Conservation (phyloP, 2,888 invertebrate species). For the Drosophila eohydei region DNA sequence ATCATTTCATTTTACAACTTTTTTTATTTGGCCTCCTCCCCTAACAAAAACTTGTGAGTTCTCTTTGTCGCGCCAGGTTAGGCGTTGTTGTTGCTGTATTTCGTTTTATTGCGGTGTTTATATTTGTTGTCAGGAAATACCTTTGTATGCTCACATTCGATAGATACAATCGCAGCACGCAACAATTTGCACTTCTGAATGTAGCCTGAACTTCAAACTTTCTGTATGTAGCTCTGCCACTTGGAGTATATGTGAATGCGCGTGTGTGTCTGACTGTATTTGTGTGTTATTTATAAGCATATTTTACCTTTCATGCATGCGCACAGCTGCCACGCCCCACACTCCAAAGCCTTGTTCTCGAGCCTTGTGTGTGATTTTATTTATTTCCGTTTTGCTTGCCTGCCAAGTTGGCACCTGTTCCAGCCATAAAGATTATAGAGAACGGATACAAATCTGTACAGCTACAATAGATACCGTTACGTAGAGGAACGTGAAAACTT, state of each 20-base stretch:
- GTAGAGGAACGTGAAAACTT: slow-evolving; percentile 57
- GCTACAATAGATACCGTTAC: slow-evolving; percentile 43
- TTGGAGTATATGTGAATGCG: slow-evolving; percentile 4
- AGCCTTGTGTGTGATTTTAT: slow-evolving; percentile 62
- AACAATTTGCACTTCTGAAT: slow-evolving; percentile 81
- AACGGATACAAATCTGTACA: slow-evolving; percentile 69
- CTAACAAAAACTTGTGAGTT: slow-evolving; percentile 25
- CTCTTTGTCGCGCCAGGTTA: slow-evolving; percentile 47
- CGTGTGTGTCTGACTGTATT: slow-evolving; percentile 16
- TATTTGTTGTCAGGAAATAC: slow-evolving; percentile 79
- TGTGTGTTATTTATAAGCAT: slow-evolving; percentile 67
- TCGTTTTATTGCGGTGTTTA: slow-evolving; percentile 72
- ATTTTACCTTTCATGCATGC: slow-evolving; percentile 79
- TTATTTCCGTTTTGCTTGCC: slow-evolving; percentile 62
- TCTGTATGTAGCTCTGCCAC: slow-evolving; percentile 21
- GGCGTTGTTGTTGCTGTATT: slow-evolving; percentile 34
- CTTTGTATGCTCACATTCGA: slow-evolving; percentile 69
- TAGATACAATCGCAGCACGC: slow-evolving; percentile 79
- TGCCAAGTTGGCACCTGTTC: slow-evolving; percentile 62
- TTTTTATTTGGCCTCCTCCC: slow-evolving; percentile 49
- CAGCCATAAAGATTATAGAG: slow-evolving; percentile 57
- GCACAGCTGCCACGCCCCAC: slow-evolving; percentile 36
- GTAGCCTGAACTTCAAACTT: slow-evolving; percentile 71
- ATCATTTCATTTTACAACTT: slow-evolving; percentile 79
- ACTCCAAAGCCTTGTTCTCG: not conserved